Conservation (phyloP, 2,888 invertebrate species). For the Cerceris rybyensis region DNA sequence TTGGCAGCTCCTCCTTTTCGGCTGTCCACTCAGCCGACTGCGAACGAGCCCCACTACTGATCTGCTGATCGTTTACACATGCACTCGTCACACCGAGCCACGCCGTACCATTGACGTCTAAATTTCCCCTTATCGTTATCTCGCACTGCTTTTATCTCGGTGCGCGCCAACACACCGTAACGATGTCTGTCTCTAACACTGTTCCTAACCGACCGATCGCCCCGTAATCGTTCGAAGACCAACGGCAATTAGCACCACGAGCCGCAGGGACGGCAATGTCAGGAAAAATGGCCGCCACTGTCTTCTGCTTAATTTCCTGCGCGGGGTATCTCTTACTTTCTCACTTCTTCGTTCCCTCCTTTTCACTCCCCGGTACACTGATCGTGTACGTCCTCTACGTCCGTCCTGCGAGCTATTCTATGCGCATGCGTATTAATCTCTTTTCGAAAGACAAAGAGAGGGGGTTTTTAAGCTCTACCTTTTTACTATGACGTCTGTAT, state of each 20-base stretch:
- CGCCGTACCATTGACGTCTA: slow-evolving; percentile 63
- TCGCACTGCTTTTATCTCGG: slow-evolving; percentile 50
- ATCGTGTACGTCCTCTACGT: slow-evolving; percentile 45
- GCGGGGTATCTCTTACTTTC: slow-evolving; percentile 47
- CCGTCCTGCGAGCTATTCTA: slow-evolving; percentile 1
- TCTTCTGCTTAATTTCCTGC: slow-evolving; percentile 67
- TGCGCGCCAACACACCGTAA: slow-evolving; percentile 44
- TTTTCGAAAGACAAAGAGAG: slow-evolving; percentile 12
- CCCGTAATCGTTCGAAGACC: slow-evolving; percentile 26
- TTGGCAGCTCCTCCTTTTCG: slow-evolving; percentile 52
- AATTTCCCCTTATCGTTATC: slow-evolving; percentile 65
- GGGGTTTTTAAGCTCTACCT: slow-evolving; percentile 21
- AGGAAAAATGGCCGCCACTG: slow-evolving; percentile 68
- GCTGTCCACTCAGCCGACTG: slow-evolving; percentile 57
- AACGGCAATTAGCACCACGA: slow-evolving; percentile 49
- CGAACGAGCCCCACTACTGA: slow-evolving; percentile 55
- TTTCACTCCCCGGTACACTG: slow-evolving; percentile 43
- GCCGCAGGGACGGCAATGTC: slow-evolving; percentile 54
- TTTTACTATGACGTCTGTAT: neutral
- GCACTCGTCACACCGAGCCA: slow-evolving; percentile 58
- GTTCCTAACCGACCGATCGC: slow-evolving; percentile 18
- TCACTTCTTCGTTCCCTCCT: slow-evolving; percentile 40
- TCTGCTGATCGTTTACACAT: slow-evolving; percentile 50
- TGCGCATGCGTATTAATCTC: slow-evolving; percentile 36
- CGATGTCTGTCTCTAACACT: slow-evolving; percentile 27